Evolutionary conservation across 2,888 invertebrate species (phyloP).

Genomic region (Synanthedon tipuliformis): DNA sequence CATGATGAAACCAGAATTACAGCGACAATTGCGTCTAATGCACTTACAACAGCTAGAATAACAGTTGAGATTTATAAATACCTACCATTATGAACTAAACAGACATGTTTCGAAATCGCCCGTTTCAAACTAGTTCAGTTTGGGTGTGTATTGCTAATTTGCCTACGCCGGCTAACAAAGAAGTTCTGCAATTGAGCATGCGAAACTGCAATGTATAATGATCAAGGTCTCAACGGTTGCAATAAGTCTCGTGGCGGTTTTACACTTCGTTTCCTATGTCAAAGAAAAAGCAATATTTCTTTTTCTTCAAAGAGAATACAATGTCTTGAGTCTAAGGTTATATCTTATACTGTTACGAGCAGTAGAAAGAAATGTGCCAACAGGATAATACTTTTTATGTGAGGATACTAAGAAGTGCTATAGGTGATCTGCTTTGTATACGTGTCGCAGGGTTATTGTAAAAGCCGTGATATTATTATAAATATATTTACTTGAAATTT

Average conservation of each 20-base stretch:
- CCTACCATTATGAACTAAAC: slow-evolving; percentile 15
- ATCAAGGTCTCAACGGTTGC: slow-evolving; percentile 19
- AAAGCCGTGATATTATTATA: too few species aligned
- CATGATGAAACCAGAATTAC: neutral
- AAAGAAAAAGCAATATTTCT: too few species aligned
- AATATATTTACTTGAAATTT: too few species aligned
- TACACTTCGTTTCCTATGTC: too few species aligned
- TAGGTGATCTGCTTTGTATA: too few species aligned
- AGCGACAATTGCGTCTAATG: neutral
- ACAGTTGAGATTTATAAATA: slow-evolving; percentile 10
- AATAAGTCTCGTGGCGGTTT: neutral
- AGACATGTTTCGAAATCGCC: slow-evolving; percentile 24
- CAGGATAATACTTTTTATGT: too few species aligned
- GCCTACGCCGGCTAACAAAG: slow-evolving; percentile 35
- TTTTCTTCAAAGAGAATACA: too few species aligned
- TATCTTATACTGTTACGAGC: too few species aligned
- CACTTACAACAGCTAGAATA: slow-evolving; percentile 3
- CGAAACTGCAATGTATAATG: slow-evolving; percentile 17
- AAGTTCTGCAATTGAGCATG: slow-evolving; percentile 25
- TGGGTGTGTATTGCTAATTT: slow-evolving; percentile 40
- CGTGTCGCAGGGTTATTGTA: too few species aligned
- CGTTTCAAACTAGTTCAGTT: slow-evolving; percentile 40
- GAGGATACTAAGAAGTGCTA: too few species aligned
- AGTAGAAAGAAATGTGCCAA: too few species aligned
- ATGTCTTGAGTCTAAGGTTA: too few species aligned